A percentile compares a stretch with the other conserved stretches of the same genome.
Evolutionary conservation across 2,888 invertebrate genomes (phyloP).

Genomic region (Epirrita christyi): DNA sequence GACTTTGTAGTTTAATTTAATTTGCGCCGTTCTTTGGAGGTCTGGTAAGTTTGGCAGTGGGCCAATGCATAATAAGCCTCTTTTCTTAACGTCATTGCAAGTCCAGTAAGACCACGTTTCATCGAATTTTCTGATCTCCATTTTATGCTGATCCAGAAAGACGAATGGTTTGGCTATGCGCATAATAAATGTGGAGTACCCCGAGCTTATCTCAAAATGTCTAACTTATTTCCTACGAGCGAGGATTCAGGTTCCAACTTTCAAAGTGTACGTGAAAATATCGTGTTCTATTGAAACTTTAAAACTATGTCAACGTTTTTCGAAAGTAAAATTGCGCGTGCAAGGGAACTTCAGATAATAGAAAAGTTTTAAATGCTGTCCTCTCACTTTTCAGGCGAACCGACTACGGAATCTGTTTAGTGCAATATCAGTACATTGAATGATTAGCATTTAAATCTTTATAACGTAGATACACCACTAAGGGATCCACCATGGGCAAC

Average conservation of each 20-base stretch:
- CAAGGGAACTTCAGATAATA: constrained; percentile 18
- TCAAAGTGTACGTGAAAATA: constrained; percentile 18
- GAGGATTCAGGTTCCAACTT: constrained; percentile 11
- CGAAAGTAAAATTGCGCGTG: constrained; percentile 23
- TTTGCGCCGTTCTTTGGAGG: too few species aligned
- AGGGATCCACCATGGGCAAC: too few species aligned
- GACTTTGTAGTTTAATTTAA: too few species aligned
- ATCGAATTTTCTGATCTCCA: neutral
- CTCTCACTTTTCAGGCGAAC: constrained; percentile 8
- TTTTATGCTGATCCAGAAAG: constrained; percentile 19
- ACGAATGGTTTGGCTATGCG: constrained; percentile 20
- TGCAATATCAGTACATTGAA: too few species aligned
- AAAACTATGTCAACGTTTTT: constrained; percentile 23
- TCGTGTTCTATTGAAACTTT: constrained; percentile 25
- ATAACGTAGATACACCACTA: too few species aligned
- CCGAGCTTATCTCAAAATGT: constrained; percentile 12
- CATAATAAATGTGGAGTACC: constrained; percentile 14
- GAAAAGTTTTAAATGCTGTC: constrained; percentile 15
- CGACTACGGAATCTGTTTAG: constrained; percentile 18
- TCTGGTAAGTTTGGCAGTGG: too few species aligned
- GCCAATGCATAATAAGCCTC: too few species aligned
- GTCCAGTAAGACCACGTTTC: too few species aligned
- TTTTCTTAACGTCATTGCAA: too few species aligned
- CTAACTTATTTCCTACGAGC: constrained; percentile 1
- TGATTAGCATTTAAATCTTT: too few species aligned